These are phyloP conservation scores for Alloscopus bannaensis DNA, from an alignment of 2,888 invertebrate species.

Conservation along the genomic window DNA sequence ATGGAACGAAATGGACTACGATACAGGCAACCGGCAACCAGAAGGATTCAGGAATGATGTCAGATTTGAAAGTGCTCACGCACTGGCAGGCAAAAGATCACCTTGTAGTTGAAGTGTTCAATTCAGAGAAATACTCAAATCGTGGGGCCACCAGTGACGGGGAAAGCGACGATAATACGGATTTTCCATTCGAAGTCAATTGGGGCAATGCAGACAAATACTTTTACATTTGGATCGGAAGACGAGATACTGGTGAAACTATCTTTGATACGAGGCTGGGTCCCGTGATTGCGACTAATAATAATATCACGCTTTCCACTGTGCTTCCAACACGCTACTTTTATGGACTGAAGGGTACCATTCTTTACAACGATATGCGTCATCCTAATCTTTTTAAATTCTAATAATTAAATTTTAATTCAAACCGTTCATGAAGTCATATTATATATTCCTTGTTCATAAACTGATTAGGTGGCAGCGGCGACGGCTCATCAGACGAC, in stretches of 20 bases:
- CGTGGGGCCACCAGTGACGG: neutral
- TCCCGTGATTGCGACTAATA: slow-evolving; percentile 49
- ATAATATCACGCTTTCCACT: slow-evolving; percentile 60
- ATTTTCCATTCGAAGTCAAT: slow-evolving; percentile 26
- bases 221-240: slow-evolving; percentile 64
- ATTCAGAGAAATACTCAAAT: slow-evolving; percentile 46
- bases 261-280: slow-evolving; percentile 71
- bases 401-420: neutral
- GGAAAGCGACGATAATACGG: neutral
- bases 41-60: slow-evolving; percentile 40
- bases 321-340: slow-evolving; percentile 65
- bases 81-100: slow-evolving; percentile 56
- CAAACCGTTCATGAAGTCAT: neutral
- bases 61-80: slow-evolving; percentile 40
- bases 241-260: slow-evolving; percentile 54
- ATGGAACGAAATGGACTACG: neutral
- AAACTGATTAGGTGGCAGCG: slow-evolving; percentile 59
- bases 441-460: neutral
- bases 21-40: slow-evolving; percentile 27
- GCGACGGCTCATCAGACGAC: slow-evolving; percentile 24
- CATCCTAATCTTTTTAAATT: neutral
- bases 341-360: slow-evolving; percentile 71
- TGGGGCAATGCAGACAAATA: slow-evolving; percentile 38
- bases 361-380: neutral
- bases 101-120: slow-evolving; percentile 53